A percentile compares a stretch with the other conserved stretches of the same genome.
Evolutionary conservation across 1,140 invertebrate genomes (phyloP).

Genomic region (Tetragnatha versicolor): DNA sequence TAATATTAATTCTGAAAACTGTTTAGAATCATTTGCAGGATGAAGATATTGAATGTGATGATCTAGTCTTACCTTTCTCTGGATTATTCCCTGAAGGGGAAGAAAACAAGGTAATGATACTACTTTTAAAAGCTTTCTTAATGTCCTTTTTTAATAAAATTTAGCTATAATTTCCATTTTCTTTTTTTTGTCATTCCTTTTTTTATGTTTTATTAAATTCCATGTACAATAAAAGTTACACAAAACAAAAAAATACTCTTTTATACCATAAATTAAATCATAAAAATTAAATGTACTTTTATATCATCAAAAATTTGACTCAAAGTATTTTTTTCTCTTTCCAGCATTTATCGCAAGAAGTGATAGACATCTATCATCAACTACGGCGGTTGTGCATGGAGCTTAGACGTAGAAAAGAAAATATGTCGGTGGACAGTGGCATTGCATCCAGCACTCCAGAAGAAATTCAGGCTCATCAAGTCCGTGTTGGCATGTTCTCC

Average conservation of each 20-base stretch:
- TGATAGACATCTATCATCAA: constrained; percentile 65
- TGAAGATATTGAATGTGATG: constrained; percentile 64
- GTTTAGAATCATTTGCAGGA: constrained; percentile 52
- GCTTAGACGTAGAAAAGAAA: constrained; percentile 60
- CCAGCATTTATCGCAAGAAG: constrained; percentile 64
- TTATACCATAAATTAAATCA: too few species aligned
- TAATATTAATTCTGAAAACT: background rate
- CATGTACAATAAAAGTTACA: too few species aligned
- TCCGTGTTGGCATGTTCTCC: constrained; percentile 65
- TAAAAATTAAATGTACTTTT: too few species aligned
- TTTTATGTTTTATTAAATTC: too few species aligned
- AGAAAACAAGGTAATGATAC: constrained; percentile 54
- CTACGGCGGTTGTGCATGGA: constrained; percentile 65
- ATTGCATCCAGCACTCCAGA: constrained; percentile 52
- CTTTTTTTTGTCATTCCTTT: too few species aligned
- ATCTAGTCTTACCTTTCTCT: constrained; percentile 54
- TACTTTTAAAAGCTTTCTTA: too few species aligned
- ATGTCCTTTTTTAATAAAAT: too few species aligned
- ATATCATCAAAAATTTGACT: too few species aligned
- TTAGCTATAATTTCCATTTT: too few species aligned
- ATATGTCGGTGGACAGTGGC: constrained; percentile 57
- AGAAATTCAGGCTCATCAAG: constrained; percentile 50
- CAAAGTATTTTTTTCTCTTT: background rate
- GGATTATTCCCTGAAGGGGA: constrained; percentile 50
- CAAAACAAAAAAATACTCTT: too few species aligned